Percentiles rank a stretch among this genome's conserved stretches.
Evolutionary conservation across 92 coral and sea anemone genomes (phyloP).

Genomic region (Porites divaricata): DNA sequence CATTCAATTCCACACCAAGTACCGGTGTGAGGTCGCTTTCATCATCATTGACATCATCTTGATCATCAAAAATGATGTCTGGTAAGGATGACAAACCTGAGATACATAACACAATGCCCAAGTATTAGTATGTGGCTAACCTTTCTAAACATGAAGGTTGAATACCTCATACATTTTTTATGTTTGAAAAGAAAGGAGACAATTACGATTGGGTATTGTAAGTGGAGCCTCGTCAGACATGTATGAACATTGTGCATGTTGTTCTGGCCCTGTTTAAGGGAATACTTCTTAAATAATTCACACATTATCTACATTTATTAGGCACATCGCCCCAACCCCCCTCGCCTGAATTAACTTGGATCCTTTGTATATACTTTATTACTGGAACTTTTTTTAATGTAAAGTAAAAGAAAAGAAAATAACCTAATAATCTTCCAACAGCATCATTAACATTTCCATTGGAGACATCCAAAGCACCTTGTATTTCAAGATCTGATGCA

Average conservation of each 20-base stretch:
- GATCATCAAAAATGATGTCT: conserved; percentile 28
- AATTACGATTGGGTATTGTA: conserved; percentile 21
- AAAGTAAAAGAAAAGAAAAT: conserved; percentile 29
- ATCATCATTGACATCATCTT: conserved; percentile 29
- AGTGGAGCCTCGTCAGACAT: conserved; percentile 33
- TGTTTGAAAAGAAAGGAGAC: conserved; percentile 2
- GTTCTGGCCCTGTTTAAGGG: conserved; percentile 33
- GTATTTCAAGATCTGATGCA: conserved; percentile 32
- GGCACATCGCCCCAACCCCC: conserved; percentile 36
- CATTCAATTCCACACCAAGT: conserved; percentile 27
- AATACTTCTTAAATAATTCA: conserved; percentile 9
- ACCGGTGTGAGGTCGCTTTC: conserved; percentile 30
- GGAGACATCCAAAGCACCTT: conserved; percentile 29
- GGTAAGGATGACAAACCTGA: conserved; percentile 36
- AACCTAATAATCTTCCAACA: conserved; percentile 37
- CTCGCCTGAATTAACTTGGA: conserved; percentile 32
- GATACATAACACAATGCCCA: conserved; percentile 18
- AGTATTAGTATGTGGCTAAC: conserved; percentile 32
- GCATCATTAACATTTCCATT: conserved; percentile 37
- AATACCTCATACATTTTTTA: conserved; percentile 29
- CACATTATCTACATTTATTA: conserved; percentile 16
- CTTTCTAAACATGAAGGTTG: conserved; percentile 20
- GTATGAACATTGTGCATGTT: conserved; percentile 32
- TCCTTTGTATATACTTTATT: conserved; percentile 28
- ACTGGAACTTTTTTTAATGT: conserved; percentile 34